Percentiles rank a stretch among this genome's conserved stretches.
These are phyloP conservation scores for Cochlearius cochlearius DNA, from an alignment of 2,113 vertebrate species.

Conservation along the genomic window DNA sequence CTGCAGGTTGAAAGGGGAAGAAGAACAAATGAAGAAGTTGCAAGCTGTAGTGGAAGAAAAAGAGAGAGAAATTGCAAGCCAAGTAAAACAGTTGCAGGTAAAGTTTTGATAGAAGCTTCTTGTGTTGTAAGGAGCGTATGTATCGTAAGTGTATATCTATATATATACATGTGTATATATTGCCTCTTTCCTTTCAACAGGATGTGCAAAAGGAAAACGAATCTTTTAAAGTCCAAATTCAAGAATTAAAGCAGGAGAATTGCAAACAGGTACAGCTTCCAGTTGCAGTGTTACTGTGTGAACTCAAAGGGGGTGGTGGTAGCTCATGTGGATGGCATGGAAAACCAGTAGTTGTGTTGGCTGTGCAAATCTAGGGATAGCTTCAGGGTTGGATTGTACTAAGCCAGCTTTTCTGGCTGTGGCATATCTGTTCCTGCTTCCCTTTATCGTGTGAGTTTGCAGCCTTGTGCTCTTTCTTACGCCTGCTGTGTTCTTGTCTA, in stretches of 20 bases:
- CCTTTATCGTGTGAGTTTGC: not conserved
- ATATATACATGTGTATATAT: not conserved
- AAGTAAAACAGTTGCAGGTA: constrained; percentile 83
- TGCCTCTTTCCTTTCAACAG: constrained; percentile 56
- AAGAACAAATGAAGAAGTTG: constrained; percentile 81
- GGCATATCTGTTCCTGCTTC: not conserved
- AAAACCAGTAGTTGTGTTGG: not conserved
- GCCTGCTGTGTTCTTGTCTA: not conserved
- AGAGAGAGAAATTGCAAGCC: constrained; percentile 75
- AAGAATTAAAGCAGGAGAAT: constrained; percentile 72
- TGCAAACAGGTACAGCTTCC: constrained; percentile 67
- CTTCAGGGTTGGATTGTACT: not conserved
- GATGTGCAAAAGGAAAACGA: constrained; percentile 73
- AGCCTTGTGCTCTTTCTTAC: not conserved
- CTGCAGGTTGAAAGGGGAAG: constrained; percentile 80
- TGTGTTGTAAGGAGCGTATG: not conserved
- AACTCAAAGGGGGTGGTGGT: not conserved
- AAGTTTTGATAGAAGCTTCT: not conserved
- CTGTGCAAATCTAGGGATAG: not conserved
- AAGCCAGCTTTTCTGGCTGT: not conserved
- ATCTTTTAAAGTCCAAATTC: constrained; percentile 71
- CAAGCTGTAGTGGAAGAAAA: constrained; percentile 76
- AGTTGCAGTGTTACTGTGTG: not conserved
- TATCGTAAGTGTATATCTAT: not conserved
- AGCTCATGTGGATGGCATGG: not conserved